Evolutionary conservation across 2,113 vertebrate species (phyloP), one percentile per base, ranked within the genome.

Genomic region (Miniopterus natalensis): DNA sequence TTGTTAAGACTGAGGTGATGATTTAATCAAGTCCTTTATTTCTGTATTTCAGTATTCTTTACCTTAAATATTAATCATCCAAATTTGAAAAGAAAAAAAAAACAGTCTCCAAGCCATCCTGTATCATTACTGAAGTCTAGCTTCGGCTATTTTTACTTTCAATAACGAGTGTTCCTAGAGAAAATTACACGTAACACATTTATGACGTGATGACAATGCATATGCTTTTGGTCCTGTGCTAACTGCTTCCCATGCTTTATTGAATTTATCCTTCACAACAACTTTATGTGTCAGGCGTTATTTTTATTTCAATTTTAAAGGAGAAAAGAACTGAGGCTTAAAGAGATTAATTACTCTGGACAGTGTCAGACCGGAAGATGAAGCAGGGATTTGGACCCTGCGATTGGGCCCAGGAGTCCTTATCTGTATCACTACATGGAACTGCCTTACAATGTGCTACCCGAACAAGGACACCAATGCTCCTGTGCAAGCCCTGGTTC

Each of bases 41-140:
- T 86, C 68, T 89, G 3, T 23, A 78, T 66, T 89, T 90, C 31
- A 85, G 25, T 65, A 83, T 86, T 78, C 13, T 88, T 79, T 77
- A 49, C 47, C 59, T 93, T 42, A 95, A 93, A 93, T 68, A 84
- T 29, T 94, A 94, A 59, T 85, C 3, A 40, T 74, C 40, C 53
- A 65, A 94, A 79, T 86, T 53, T 49, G 21, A 84, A 90, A 95
- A 89, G 8, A 88, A 49, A 84, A 84, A 36, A 40, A 88, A 70
- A 84, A 40, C 14, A 36, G 15, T 86, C 17, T 86, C n/a, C 8
- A 70, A 61, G 47, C 10, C 17, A 84, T 65, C 31, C 8, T 27
- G 2, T 40, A 84, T 36, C 27, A 31, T 83, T 73, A 40, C 12
- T 88, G 31, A 91, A 74, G 14, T 70, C 49, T 80, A 77, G 84